Conservation (phyloP, 2,113 vertebrate species). For the Gorsachius goisagi region DNA sequence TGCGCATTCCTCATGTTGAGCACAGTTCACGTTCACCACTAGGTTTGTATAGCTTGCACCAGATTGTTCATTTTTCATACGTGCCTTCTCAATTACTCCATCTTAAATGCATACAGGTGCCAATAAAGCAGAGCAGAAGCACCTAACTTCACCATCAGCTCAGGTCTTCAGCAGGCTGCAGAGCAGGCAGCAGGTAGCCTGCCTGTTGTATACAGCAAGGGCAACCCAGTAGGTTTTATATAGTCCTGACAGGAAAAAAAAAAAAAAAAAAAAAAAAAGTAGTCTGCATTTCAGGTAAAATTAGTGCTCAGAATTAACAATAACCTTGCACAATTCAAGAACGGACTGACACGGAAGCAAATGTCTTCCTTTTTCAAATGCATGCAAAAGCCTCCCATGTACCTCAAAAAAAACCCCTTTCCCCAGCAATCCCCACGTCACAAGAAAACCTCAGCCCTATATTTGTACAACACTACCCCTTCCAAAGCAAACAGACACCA, state of each 20-base stretch:
- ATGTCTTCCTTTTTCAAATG: too few relatives aligned
- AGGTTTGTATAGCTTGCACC: not conserved
- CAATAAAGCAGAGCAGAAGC: not conserved
- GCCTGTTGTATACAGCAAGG: not conserved
- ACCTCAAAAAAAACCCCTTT: not conserved
- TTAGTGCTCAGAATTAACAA: not conserved
- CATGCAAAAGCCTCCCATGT: not conserved
- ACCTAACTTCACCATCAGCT: not conserved
- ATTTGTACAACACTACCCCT: not conserved
- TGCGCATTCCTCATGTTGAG: not conserved
- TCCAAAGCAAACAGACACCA: not conserved
- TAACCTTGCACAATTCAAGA: not conserved
- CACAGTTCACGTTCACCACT: not conserved
- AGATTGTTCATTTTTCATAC: not conserved
- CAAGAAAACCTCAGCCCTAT: not conserved
- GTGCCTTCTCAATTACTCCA: not conserved
- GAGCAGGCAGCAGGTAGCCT: not conserved
- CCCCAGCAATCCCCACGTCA: not conserved
- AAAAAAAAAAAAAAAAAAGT: not conserved
- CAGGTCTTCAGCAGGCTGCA: not conserved
- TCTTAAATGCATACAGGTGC: not conserved
- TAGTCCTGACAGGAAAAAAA: too few relatives aligned
- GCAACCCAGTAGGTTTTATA: not conserved
- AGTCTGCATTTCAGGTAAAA: not conserved
- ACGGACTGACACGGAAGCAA: not conserved